Conservation (phyloP, 2,113 vertebrate genomes). For the Tupaia tana region DNA sequence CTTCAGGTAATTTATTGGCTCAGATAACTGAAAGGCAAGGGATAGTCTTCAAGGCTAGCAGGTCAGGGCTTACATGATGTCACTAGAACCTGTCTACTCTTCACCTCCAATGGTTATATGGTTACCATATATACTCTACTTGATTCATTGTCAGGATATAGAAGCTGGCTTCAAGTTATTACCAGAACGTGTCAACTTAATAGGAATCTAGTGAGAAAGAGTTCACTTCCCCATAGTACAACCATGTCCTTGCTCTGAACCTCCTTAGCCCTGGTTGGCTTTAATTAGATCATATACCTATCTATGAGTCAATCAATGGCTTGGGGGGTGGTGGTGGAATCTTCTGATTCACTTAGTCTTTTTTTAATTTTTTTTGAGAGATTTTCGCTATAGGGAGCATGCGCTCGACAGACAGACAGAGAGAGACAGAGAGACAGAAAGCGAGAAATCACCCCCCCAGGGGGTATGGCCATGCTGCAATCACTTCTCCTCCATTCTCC, state of each 20-base stretch:
- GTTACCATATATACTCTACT: not conserved
- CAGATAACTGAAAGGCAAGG: not conserved
- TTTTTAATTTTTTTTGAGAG: too few species aligned
- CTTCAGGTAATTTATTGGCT: conserved; percentile 3
- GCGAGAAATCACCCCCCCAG: too few species aligned
- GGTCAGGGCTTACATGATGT: not conserved
- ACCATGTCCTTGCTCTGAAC: not conserved
- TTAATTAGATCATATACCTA: not conserved
- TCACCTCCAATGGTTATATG: not conserved
- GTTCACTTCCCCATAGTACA: not conserved
- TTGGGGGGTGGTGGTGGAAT: not conserved
- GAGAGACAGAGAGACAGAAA: too few species aligned
- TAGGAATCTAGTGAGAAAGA: not conserved
- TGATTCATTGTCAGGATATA: not conserved
- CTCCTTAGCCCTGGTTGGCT: not conserved
- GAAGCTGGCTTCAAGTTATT: not conserved
- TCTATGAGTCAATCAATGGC: not conserved
- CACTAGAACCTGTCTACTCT: not conserved
- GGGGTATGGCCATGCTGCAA: too few species aligned
- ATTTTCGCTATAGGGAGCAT: too few species aligned
- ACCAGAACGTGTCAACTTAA: not conserved
- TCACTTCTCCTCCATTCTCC: too few species aligned
- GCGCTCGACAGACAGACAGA: too few species aligned
- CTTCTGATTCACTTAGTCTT: not conserved
- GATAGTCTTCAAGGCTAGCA: not conserved